A percentile compares a stretch with the other conserved stretches of the same genome.
Conservation (phyloP, 2,797 vertebrate species). For the Brachyalestes nurse region DNA sequence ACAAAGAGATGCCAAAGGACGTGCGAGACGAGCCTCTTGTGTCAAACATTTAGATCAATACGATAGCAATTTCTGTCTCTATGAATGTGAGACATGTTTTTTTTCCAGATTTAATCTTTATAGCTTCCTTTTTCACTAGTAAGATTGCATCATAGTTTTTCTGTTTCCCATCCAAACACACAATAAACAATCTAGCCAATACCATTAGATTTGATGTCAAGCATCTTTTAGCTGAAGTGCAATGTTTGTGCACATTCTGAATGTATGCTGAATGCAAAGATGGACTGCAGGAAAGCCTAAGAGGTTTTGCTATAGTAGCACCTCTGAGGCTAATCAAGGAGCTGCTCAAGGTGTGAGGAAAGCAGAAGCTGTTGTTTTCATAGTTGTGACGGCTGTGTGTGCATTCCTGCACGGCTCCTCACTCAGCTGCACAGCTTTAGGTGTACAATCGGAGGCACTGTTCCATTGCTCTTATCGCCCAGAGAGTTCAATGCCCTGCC, state of each 20-base stretch:
- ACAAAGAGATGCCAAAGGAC: conserved; percentile 61
- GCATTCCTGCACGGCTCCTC: conserved; percentile 73
- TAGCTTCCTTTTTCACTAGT: neutral
- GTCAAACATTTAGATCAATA: conserved; percentile 69
- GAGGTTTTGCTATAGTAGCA: conserved; percentile 16
- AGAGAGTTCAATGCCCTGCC: conserved; percentile 63
- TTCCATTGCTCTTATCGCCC: conserved; percentile 75
- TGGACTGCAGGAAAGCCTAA: neutral
- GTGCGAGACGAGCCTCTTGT: conserved; percentile 44
- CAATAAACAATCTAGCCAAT: neutral
- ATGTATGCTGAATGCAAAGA: neutral
- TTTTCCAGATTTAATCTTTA: conserved; percentile 16
- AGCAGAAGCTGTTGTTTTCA: conserved; percentile 64
- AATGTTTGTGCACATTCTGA: neutral
- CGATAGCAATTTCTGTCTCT: conserved; percentile 63
- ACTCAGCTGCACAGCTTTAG: conserved; percentile 62
- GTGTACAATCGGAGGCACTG: conserved; percentile 73
- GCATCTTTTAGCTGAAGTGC: neutral
- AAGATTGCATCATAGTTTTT: neutral
- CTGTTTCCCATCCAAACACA: neutral
- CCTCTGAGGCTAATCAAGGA: conserved; percentile 38
- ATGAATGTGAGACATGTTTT: neutral
- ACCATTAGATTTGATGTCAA: neutral
- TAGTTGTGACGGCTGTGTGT: conserved; percentile 61
- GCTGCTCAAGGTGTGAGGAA: conserved; percentile 42